phyloP scores from a whole-genome alignment of 2,888 invertebrate species.

The Meiosimyza platycephala region DNA sequence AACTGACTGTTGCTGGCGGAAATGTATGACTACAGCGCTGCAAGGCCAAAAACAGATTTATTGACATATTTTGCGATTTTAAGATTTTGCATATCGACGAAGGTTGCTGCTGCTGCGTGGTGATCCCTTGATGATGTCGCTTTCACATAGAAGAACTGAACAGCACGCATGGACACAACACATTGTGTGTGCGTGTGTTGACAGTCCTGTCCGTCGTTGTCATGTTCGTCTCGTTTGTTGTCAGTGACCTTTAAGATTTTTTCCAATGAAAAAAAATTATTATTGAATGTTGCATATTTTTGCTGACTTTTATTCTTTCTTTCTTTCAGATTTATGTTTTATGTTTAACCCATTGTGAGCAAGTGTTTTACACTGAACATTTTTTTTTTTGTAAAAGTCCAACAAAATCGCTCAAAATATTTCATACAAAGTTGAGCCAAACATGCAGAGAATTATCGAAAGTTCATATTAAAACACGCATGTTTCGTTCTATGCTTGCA shows the following conservation, averaged over 20 bases:
- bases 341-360: no score
- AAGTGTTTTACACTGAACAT: no score
- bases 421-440: no score
- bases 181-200: background rate
- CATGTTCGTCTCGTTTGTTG: constrained; percentile 1
- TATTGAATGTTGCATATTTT: background rate
- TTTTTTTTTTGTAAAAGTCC: no score
- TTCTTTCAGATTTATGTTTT: background rate
- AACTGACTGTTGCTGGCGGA: constrained; percentile 51
- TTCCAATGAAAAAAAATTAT: constrained; percentile 7
- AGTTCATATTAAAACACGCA: no score
- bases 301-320: background rate
- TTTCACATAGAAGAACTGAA: background rate
- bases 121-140: constrained; percentile 34
- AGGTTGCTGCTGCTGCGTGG: constrained; percentile 17
- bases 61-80: constrained; percentile 56
- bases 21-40: constrained; percentile 61
- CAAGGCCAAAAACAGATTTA: constrained; percentile 56
- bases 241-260: constrained; percentile 8
- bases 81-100: constrained; percentile 18
- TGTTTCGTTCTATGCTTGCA: no score
- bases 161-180: background rate
- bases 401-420: no score
- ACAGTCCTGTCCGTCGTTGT: background rate
- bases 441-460: no score